phyloP scores from a whole-genome alignment of 2,113 vertebrate genomes.

The Pogona vitticeps region DNA sequence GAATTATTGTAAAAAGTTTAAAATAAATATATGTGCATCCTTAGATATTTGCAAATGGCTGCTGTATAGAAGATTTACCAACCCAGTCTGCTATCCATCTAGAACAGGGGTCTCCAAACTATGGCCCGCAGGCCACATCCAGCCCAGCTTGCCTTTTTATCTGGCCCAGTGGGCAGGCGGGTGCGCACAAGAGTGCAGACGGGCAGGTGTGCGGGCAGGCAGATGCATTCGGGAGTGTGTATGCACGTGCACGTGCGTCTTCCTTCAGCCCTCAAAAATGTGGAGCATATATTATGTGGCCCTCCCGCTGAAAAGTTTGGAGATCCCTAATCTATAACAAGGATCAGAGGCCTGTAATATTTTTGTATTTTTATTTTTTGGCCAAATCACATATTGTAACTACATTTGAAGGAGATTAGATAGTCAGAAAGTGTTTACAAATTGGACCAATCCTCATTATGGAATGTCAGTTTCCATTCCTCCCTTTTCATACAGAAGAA shows the following conservation, averaged over 20 bases:
- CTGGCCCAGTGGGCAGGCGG: too few relatives aligned
- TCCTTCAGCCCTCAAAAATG: too few relatives aligned
- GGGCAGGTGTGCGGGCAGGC: too few relatives aligned
- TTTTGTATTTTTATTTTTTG: background rate
- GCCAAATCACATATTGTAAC: background rate
- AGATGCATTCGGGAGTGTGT: too few relatives aligned
- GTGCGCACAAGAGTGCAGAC: too few relatives aligned
- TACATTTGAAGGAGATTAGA: background rate
- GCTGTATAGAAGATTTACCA: background rate
- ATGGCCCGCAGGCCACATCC: too few relatives aligned
- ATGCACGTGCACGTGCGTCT: too few relatives aligned
- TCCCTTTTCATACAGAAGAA: background rate
- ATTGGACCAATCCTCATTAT: background rate
- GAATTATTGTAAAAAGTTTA: background rate
- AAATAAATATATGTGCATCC: background rate
- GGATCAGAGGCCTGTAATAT: background rate
- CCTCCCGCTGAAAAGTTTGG: too few relatives aligned
- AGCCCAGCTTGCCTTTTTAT: too few relatives aligned
- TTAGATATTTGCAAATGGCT: background rate
- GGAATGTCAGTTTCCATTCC: background rate
- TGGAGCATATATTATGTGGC: too few relatives aligned
- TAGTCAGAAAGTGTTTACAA: background rate
- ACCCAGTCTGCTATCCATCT: background rate
- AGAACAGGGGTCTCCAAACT: too few relatives aligned
- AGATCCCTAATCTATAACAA: too few relatives aligned